These are phyloP conservation scores for Cettia cetti DNA, from an alignment of 2,113 vertebrate species.

Conservation along the genomic window DNA sequence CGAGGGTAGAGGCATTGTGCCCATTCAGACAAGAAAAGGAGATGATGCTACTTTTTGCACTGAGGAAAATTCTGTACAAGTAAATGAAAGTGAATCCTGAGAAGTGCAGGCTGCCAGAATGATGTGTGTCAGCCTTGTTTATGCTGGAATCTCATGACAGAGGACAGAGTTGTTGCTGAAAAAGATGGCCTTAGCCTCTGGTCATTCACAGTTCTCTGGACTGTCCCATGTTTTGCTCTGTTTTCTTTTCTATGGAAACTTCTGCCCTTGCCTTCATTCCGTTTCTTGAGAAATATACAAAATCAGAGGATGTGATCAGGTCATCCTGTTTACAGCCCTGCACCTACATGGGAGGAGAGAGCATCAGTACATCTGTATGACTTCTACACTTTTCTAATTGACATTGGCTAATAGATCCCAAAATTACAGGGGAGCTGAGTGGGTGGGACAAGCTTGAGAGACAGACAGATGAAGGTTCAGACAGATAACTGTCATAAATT, in stretches of 20 bases:
- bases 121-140: background rate
- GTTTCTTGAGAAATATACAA: background rate
- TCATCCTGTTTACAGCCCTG: background rate
- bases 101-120: background rate
- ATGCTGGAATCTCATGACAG: background rate
- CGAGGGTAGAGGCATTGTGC: background rate
- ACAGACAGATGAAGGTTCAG: background rate
- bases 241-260: background rate
- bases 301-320: background rate
- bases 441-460: background rate
- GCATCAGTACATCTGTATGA: background rate
- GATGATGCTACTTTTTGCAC: background rate
- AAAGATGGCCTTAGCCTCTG: background rate
- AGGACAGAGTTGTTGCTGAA: background rate
- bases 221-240: background rate
- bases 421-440: background rate
- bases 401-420: background rate
- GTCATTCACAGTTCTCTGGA: background rate
- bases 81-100: background rate
- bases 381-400: background rate
- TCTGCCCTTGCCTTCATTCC: background rate
- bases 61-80: background rate
- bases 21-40: background rate
- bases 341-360: background rate
- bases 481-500: background rate